phyloP scores from a whole-genome alignment of 2,113 vertebrate species.

The Aegotheles bennettii region DNA sequence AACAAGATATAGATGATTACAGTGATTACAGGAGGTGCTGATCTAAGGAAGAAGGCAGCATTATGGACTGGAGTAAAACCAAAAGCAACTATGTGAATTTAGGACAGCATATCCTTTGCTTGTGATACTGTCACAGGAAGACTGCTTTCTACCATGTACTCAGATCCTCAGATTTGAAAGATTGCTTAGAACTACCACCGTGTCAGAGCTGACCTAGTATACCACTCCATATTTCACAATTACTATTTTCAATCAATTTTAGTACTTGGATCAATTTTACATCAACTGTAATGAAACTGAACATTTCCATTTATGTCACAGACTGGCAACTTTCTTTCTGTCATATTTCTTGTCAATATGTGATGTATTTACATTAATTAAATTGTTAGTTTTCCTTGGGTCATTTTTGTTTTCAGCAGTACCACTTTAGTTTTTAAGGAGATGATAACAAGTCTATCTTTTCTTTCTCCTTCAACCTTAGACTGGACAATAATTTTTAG shows the following conservation, averaged over 20 bases:
- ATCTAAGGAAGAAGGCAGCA: neutral
- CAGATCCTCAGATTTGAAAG: neutral
- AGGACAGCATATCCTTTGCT: neutral
- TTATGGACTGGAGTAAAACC: neutral
- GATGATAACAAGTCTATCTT: neutral
- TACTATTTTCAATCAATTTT: neutral
- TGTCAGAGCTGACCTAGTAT: neutral
- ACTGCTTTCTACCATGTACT: neutral
- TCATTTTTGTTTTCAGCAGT: neutral
- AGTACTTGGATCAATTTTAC: neutral
- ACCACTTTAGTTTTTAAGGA: neutral
- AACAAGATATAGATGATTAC: neutral
- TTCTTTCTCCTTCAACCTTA: neutral
- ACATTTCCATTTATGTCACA: neutral
- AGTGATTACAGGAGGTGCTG: neutral
- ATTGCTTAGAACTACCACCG: neutral
- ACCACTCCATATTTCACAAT: neutral
- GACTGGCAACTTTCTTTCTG: neutral
- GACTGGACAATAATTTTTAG: neutral
- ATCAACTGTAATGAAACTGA: neutral
- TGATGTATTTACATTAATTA: neutral
- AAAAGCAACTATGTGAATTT: neutral
- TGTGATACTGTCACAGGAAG: neutral
- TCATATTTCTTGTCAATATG: neutral
- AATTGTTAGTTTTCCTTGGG: neutral